Percentiles rank a stretch among this genome's conserved stretches.
These are phyloP conservation scores for Anthonomus grandis DNA, from an alignment of 1,140 invertebrate species.

Conservation along the genomic window DNA sequence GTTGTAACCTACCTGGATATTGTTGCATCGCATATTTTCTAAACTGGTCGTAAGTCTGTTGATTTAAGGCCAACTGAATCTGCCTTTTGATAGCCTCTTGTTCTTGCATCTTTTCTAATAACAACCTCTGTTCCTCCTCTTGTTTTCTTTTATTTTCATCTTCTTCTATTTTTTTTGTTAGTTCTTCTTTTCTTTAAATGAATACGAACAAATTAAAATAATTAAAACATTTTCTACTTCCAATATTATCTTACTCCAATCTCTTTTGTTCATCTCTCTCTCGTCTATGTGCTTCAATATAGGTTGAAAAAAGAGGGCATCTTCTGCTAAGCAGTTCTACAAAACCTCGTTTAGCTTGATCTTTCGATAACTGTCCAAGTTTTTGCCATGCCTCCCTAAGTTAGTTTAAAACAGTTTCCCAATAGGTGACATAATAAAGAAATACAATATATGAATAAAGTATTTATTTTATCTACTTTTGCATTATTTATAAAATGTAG, in stretches of 20 bases:
- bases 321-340: slow-evolving; percentile 81
- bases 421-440: too few relatives aligned
- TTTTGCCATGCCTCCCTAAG: slow-evolving; percentile 80
- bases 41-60: slow-evolving; percentile 94
- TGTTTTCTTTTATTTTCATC: slow-evolving; percentile 56
- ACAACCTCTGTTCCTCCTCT: slow-evolving; percentile 61
- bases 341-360: slow-evolving; percentile 89
- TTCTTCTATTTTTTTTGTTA: slow-evolving; percentile 44
- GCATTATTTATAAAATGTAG: too few relatives aligned
- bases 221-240: neutral
- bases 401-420: too few relatives aligned
- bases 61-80: slow-evolving; percentile 94
- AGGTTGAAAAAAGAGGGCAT: slow-evolving; percentile 87
- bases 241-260: slow-evolving; percentile 59
- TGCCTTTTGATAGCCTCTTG: slow-evolving; percentile 68
- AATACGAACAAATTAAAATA: neutral
- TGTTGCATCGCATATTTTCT: slow-evolving; percentile 92
- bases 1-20: slow-evolving; percentile 68
- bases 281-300: slow-evolving; percentile 86
- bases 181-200: slow-evolving; percentile 40
- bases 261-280: slow-evolving; percentile 66
- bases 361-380: slow-evolving; percentile 78
- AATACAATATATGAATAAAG: too few relatives aligned
- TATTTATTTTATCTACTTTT: too few relatives aligned
- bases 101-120: slow-evolving; percentile 58